phyloP scores from a whole-genome alignment of 2,888 invertebrate genomes.

The Argynnis bischoffii region DNA sequence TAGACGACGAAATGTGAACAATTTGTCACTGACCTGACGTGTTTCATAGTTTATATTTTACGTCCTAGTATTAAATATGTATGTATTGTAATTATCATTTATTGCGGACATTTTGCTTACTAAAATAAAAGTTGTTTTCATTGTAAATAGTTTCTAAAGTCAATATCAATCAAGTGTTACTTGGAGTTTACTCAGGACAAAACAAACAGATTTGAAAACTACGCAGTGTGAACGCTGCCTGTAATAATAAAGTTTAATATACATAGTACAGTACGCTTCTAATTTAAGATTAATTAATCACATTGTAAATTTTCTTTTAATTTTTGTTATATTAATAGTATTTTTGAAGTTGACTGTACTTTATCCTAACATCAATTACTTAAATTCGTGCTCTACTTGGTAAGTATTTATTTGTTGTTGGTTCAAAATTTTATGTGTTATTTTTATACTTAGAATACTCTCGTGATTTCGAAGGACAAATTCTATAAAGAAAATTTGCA shows the following conservation, averaged over 20 bases:
- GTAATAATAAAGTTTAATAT: neutral
- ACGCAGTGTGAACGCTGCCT: conserved; percentile 7
- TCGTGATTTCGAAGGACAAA: no score
- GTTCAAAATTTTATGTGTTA: neutral
- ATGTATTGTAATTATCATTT: neutral
- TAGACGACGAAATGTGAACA: no score
- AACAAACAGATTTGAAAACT: neutral
- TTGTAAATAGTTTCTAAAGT: conserved; percentile 10
- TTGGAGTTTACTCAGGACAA: neutral
- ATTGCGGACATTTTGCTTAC: neutral
- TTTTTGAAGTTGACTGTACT: no score
- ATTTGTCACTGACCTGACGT: no score
- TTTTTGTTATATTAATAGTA: no score
- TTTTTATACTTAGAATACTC: no score
- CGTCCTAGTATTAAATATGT: neutral
- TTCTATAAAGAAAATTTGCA: neutral
- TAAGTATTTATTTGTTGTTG: neutral
- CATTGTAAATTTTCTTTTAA: conserved; percentile 8
- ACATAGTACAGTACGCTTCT: neutral
- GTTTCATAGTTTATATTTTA: no score
- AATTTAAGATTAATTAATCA: neutral
- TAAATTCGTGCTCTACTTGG: neutral
- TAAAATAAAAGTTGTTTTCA: conserved; percentile 2
- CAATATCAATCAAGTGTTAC: conserved; percentile 7
- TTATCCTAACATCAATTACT: no score